Evolutionary conservation across 53 echinoderm and acorn worm species (phyloP).

Genomic region (Zoroaster sp.): DNA sequence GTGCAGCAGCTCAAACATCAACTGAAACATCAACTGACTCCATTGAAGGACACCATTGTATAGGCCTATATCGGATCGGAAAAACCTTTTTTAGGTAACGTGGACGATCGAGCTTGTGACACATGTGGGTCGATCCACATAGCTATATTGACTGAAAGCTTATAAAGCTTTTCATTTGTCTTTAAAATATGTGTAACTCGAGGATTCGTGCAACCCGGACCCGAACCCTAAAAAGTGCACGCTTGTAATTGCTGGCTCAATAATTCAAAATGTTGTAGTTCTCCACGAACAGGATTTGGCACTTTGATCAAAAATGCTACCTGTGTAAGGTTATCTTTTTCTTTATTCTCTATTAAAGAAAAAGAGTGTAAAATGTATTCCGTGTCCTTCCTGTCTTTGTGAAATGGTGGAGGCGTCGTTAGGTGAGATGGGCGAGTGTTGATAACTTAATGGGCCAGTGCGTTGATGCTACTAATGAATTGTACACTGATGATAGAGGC

Average conservation of each 20-base stretch:
- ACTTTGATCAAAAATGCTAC: neutral
- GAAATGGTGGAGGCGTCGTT: neutral
- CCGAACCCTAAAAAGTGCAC: neutral
- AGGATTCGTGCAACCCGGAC: no score
- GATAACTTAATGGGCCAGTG: neutral
- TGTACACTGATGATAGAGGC: constrained; percentile 9
- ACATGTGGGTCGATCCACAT: neutral
- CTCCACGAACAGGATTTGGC: neutral
- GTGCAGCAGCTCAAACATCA: no score
- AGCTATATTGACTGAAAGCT: neutral
- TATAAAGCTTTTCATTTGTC: no score
- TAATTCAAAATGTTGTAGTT: neutral
- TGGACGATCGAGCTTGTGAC: neutral
- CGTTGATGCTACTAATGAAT: constrained; percentile 25
- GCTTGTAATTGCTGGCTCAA: neutral
- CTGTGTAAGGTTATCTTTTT: neutral
- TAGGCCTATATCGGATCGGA: no score
- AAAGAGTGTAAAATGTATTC: neutral
- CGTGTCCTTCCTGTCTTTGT: neutral
- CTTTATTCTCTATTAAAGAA: neutral
- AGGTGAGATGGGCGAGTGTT: neutral
- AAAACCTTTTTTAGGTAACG: neutral
- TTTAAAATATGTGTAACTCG: no score
- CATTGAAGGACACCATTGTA: neutral
- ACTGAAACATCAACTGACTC: neutral